phyloP scores from a whole-genome alignment of 2,797 vertebrate species.

The Tiaroga cobitis region DNA sequence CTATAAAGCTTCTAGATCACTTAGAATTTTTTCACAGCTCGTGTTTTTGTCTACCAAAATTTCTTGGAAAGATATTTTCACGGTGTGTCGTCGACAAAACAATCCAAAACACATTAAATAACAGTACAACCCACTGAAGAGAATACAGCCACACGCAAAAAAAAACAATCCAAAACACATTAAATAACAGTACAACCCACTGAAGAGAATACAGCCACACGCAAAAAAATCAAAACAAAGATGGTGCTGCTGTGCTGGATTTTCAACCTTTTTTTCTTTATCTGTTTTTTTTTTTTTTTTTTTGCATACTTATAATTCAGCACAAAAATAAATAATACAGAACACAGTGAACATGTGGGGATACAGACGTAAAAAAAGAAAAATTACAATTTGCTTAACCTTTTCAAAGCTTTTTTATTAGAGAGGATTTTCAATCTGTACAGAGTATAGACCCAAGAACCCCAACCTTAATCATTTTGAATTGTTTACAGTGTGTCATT shows the following conservation, averaged over 20 bases:
- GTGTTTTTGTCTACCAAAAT: neutral
- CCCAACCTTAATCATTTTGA: neutral
- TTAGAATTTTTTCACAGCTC: neutral
- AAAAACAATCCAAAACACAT: neutral
- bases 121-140: neutral
- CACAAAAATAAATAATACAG: too few species aligned
- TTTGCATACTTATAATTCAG: too few species aligned
- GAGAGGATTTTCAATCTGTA: neutral
- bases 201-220: neutral
- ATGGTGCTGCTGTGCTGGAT: neutral
- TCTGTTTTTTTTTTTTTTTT: too few species aligned
- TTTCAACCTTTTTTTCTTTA: neutral
- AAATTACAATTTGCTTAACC: too few species aligned
- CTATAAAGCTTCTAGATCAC: neutral
- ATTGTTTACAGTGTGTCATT: neutral
- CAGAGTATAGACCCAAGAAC: neutral
- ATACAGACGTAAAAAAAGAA: too few species aligned
- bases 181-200: neutral
- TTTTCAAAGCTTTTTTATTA: too few species aligned
- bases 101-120: neutral
- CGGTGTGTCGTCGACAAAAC: neutral
- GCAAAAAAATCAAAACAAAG: neutral
- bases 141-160: neutral
- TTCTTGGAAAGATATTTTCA: neutral
- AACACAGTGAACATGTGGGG: too few species aligned